A percentile compares a stretch with the other conserved stretches of the same genome.
These are phyloP conservation scores for Phasia obesa DNA, from an alignment of 2,888 invertebrate genomes.

Conservation along the genomic window DNA sequence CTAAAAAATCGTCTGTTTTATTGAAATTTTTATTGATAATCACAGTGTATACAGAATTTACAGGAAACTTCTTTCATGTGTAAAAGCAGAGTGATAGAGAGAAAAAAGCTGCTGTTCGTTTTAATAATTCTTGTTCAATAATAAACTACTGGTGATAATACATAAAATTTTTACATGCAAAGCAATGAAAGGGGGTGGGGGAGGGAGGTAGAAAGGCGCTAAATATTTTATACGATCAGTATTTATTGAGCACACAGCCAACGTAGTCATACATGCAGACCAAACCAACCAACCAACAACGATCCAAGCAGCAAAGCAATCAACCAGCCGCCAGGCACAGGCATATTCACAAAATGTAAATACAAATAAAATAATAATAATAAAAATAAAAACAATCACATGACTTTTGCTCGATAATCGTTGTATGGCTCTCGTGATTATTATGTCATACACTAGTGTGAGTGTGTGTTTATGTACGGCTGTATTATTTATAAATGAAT, in stretches of 20 bases:
- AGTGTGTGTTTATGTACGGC: slow-evolving; percentile 42
- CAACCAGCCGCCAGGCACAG: slow-evolving; percentile 46
- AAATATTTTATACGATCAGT: slow-evolving; percentile 10
- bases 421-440: slow-evolving; percentile 81
- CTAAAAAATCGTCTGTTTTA: too few relatives aligned
- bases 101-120: too few relatives aligned
- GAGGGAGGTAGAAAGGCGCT: too few relatives aligned
- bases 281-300: slow-evolving; percentile 25
- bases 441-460: slow-evolving; percentile 77
- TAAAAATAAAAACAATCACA: slow-evolving; percentile 78
- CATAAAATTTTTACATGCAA: too few relatives aligned
- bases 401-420: slow-evolving; percentile 80
- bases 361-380: slow-evolving; percentile 45
- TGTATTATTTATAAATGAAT: slow-evolving; percentile 33
- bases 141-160: too few relatives aligned
- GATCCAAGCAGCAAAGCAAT: slow-evolving; percentile 39
- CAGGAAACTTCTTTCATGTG: too few relatives aligned
- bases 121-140: too few relatives aligned
- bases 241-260: slow-evolving; percentile 42
- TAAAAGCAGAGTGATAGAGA: too few relatives aligned
- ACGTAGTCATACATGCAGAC: slow-evolving; percentile 36
- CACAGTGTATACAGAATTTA: too few relatives aligned
- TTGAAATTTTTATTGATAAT: too few relatives aligned
- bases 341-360: slow-evolving; percentile 66
- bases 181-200: too few relatives aligned